A percentile compares a stretch with the other conserved stretches of the same genome.
phyloP scores from a whole-genome alignment of 1,140 invertebrate genomes.

The Bombus superbus region DNA sequence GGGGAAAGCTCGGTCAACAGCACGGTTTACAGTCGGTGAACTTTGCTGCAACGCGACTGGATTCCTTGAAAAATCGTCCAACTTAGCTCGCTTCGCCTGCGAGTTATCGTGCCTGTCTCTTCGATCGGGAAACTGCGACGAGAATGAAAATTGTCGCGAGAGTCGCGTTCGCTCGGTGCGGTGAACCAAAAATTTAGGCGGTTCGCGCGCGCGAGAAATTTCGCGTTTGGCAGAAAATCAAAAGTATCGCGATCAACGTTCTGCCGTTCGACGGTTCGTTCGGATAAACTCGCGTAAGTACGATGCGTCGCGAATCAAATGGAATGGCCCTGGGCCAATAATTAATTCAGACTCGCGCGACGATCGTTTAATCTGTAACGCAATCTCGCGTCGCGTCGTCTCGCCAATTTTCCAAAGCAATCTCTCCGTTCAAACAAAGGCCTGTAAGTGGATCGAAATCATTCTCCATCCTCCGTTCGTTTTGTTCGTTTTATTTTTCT shows the following conservation, averaged over 20 bases:
- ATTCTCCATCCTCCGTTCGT: neutral
- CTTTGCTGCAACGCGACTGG: neutral
- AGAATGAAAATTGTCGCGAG: neutral
- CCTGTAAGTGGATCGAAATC: neutral
- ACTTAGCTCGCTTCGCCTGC: neutral
- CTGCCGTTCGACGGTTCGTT: conserved; percentile 3
- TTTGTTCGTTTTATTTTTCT: neutral
- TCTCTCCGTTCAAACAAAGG: neutral
- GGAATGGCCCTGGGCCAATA: conserved; percentile 38
- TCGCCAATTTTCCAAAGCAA: conserved; percentile 18
- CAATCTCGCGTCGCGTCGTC: conserved; percentile 6
- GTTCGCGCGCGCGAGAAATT: neutral
- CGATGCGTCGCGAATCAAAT: conserved; percentile 2
- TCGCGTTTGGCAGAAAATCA: conserved; percentile 20
- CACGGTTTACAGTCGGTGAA: neutral
- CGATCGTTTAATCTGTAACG: conserved; percentile 44
- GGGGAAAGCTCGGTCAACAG: neutral
- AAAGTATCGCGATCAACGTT: conserved; percentile 11
- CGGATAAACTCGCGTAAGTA: conserved; percentile 30
- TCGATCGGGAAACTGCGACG: neutral
- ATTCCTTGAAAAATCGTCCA: neutral
- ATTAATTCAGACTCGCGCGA: conserved; percentile 32
- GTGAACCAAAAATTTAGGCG: neutral
- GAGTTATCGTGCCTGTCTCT: neutral
- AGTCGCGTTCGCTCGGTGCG: too few species aligned